Base-by-base conservation (phyloP, 2,113 vertebrate species). In the Chrysochloris asiatica region DNA sequence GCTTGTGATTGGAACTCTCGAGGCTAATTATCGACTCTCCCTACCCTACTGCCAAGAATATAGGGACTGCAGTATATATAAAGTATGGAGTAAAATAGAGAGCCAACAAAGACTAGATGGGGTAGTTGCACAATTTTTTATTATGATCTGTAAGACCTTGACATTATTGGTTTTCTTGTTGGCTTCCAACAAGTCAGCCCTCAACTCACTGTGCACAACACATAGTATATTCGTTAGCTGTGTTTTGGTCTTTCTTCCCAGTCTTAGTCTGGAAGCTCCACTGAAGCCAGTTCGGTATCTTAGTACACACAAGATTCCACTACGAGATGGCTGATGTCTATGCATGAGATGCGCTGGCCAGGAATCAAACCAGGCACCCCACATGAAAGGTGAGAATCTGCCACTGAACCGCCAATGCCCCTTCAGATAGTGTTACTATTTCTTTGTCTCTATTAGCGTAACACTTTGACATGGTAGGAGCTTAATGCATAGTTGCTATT, bases 71-170 rank as follows among this genome's bases (percentile, higher is more conserved):
- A 24, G 47, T 4, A 47, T 6, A 36, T 24, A 21, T 3, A 6
- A 45, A 43, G 24, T 2, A 1, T 8, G 16, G 26, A 56, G 36
- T 14, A 1, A 80, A 19, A 61, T 13, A 52, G 59, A 38, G 56
- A 52, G 12, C 19, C 71, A 36, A 1, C 10, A 1, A 2, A 41
- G 85, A 24, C 38, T 19, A 26, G 52, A 41, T 41, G 43, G 71
- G 54, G 56, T 4, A 36, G 43, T 1, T 47, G 6, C 0, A 7
- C 4, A 19, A 3, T 3, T 33, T 33, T 26, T 2, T 0, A 2
- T 52, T 59, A 6, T 56, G 12, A 14, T n/a, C 52, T 10, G 12
- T 1, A 56, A 16, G 22, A n/a, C 52, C 33, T 38, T 6, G 41
- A 54, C 48, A 41, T 11, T 6, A 36, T 9, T 54, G 7, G 14